Evolutionary conservation across 2,113 vertebrate genomes (phyloP), one percentile per base, ranked within the genome.

Genomic region (Chauna torquata): DNA sequence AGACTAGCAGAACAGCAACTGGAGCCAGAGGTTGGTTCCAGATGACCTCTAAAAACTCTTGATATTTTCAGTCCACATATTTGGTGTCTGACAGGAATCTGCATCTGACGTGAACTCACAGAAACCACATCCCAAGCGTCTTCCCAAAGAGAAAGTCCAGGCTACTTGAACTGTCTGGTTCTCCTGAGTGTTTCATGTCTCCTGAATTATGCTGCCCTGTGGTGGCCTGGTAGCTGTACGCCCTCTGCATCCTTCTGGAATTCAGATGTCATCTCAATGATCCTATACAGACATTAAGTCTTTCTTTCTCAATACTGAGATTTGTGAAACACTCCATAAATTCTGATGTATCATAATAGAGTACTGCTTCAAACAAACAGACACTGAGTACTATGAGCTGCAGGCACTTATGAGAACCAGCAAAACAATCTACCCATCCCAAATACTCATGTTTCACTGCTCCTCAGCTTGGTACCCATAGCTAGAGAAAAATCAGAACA

Each of bases 71-170:
- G 58, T 32, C 65, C 42, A 52, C 45, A 6, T 40, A 83, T 17
- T 28, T 82, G 13, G 8, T 58, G 7, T 40, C 12, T 82, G 36
- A 82, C 36, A 52, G 36, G 70, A 58, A 28, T n/a, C 36, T 59
- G 19, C 28, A 32, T 65, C 23, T 47, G 38, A 54, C 15, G 75
- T 0, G 7, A 82, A 57, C 9, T 78, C 36, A 44, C 6, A 76
- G 61, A 57, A 85, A 78, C 11, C 45, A 16, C 15, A 80, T 50
- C 15, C 16, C 58, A n/a, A 0, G 0, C 1, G 1, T 58, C n/a
- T 78, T 61, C 49, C 18, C 10, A 58, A 61, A 74, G 5, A 65
- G 36, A 50, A 82, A 55, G 25, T 2, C 17, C 50, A 75, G 25
- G 45, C 34, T 78, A 44, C 15, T 12, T 40, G 12, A 88, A 52